Conservation (phyloP, 1,140 invertebrate genomes). For the Apis laboriosa region DNA sequence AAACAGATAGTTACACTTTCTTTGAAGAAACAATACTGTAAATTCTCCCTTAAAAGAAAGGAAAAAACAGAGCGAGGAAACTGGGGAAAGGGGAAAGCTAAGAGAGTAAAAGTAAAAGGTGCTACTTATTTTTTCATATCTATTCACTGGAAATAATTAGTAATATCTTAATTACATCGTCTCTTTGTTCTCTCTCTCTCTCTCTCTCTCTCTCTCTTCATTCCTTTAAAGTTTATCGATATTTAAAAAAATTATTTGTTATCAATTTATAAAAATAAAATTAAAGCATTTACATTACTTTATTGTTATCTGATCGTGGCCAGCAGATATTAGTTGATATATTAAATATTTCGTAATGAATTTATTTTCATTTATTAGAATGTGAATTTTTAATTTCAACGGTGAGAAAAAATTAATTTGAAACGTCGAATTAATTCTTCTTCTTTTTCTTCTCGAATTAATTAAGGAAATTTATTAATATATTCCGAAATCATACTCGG, state of each 20-base stretch:
- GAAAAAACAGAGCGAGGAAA: conserved; percentile 10
- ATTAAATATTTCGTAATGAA: background rate
- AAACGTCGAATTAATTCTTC: background rate
- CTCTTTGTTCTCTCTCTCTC: background rate
- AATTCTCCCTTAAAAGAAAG: background rate
- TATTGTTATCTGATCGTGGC: background rate
- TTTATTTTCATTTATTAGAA: conserved; percentile 1
- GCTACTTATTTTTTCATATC: conserved; percentile 23
- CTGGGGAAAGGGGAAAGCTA: conserved; percentile 21
- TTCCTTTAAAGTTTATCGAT: background rate
- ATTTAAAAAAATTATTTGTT: background rate
- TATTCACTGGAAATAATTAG: conserved; percentile 29
- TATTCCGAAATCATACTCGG: background rate
- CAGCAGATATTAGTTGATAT: too few relatives aligned
- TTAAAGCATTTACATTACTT: background rate
- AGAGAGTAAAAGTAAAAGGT: conserved; percentile 35
- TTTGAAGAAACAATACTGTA: background rate
- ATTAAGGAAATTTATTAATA: background rate
- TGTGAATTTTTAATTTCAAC: background rate
- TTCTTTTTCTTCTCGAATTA: too few relatives aligned
- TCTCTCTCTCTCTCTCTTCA: background rate
- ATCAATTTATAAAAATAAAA: background rate
- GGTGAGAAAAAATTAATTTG: background rate
- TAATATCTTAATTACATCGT: conserved; percentile 11
- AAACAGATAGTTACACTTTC: background rate